phyloP scores from a whole-genome alignment of 1,140 invertebrate species.

The Battus philenor region DNA sequence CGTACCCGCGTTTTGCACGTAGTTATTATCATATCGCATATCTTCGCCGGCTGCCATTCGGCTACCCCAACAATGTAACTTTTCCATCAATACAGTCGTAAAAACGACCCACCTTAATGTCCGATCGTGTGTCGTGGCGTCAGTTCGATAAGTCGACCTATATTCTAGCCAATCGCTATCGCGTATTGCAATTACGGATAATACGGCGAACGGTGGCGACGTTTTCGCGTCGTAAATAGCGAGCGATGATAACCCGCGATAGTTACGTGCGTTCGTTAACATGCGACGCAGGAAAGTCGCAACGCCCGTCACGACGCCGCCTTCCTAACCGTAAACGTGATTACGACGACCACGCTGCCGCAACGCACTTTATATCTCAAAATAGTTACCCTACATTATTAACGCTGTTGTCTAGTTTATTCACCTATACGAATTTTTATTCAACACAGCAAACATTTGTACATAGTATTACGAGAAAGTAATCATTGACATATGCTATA shows the following conservation, averaged over 20 bases:
- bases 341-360: constrained; percentile 1
- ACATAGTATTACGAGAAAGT: not conserved
- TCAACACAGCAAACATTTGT: not conserved
- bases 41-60: constrained; percentile 1
- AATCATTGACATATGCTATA: not conserved
- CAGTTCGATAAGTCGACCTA: constrained; percentile 47
- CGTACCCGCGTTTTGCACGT: too few species aligned
- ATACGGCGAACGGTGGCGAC: constrained; percentile 8
- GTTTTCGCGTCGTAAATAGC: not conserved
- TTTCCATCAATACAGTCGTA: constrained; percentile 33
- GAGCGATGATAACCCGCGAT: not conserved
- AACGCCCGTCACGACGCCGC: constrained; percentile 7
- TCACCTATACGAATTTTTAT: not conserved
- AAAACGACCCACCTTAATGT: constrained; percentile 35
- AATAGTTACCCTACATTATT: constrained; percentile 13
- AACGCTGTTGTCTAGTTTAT: not conserved
- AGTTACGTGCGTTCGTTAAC: constrained; percentile 2
- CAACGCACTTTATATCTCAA: constrained; percentile 6
- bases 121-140: constrained; percentile 30
- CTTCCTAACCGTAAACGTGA: constrained; percentile 3
- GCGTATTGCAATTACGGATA: constrained; percentile 11
- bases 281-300: constrained; percentile 2
- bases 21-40: constrained; percentile 1
- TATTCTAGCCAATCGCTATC: constrained; percentile 31
- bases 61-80: constrained; percentile 30